Percentiles rank a stretch among this genome's conserved stretches.
Evolutionary conservation across 2,797 vertebrate species (phyloP).

Genomic region (Myoxocephalus aenaeus): DNA sequence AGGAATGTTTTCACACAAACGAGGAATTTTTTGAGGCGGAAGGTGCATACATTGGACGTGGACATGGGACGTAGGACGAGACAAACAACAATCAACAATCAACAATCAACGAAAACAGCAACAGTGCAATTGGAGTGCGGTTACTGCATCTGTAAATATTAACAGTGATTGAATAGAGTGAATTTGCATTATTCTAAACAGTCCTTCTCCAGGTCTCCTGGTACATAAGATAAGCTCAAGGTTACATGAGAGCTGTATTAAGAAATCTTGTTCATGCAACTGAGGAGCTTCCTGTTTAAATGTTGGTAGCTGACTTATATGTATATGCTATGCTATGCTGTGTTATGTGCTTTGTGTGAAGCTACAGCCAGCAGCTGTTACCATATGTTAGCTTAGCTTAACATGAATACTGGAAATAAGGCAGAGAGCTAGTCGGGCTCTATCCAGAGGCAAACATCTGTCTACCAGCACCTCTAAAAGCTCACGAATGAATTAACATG

Average conservation of each 20-base stretch:
- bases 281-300: slow-evolving; percentile 1
- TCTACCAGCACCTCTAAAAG: neutral
- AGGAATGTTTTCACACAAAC: no score
- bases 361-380: neutral
- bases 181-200: slow-evolving; percentile 39
- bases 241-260: slow-evolving; percentile 17
- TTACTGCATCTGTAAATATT: slow-evolving; percentile 55
- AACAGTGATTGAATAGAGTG: slow-evolving; percentile 14
- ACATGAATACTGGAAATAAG: neutral
- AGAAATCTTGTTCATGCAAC: slow-evolving; percentile 9
- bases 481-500: neutral
- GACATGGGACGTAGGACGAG: no score
- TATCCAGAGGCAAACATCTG: neutral
- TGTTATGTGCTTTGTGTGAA: neutral
- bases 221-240: slow-evolving; percentile 15
- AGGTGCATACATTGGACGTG: no score
- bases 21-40: no score
- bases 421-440: neutral
- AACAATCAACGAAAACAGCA: no score
- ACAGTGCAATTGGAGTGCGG: no score
- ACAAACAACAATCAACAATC: no score
- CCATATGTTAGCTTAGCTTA: neutral
- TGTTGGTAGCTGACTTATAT: neutral
- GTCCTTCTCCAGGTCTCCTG: neutral
- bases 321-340: neutral